phyloP scores from a whole-genome alignment of 2,888 invertebrate species.

The Flexamia atlantica region DNA sequence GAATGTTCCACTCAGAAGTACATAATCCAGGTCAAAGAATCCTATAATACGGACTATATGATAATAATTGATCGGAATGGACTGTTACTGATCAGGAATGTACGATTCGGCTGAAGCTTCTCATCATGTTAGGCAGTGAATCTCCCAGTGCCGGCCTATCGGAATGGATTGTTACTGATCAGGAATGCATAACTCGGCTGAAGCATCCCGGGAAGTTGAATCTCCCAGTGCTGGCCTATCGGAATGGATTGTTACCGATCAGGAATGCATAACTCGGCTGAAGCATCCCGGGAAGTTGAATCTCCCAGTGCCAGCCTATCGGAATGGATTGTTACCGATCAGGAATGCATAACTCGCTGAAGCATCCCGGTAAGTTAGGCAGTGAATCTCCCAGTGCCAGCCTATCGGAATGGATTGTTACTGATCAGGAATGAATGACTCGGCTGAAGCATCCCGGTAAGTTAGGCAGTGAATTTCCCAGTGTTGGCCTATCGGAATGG shows the following conservation, averaged over 20 bases:
- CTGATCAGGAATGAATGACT: background rate
- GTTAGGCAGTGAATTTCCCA: background rate
- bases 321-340: background rate
- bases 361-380: background rate
- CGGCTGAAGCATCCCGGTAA: background rate
- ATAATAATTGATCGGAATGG: background rate
- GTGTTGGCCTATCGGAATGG: background rate
- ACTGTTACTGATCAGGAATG: background rate
- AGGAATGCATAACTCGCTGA: background rate
- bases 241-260: background rate
- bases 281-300: background rate
- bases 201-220: background rate
- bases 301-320: background rate
- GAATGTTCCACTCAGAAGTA: conserved; percentile 15
- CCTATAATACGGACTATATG: background rate
- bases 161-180: background rate
- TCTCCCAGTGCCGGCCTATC: background rate
- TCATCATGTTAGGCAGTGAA: background rate
- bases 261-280: background rate
- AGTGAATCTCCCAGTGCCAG: background rate
- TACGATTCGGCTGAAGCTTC: background rate
- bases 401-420: background rate
- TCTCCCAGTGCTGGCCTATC: background rate
- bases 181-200: too few species aligned
- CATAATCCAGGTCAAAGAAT: conserved; percentile 5